Base-by-base conservation (phyloP, 2,888 invertebrate species). In the Ormyrus thymus region DNA sequence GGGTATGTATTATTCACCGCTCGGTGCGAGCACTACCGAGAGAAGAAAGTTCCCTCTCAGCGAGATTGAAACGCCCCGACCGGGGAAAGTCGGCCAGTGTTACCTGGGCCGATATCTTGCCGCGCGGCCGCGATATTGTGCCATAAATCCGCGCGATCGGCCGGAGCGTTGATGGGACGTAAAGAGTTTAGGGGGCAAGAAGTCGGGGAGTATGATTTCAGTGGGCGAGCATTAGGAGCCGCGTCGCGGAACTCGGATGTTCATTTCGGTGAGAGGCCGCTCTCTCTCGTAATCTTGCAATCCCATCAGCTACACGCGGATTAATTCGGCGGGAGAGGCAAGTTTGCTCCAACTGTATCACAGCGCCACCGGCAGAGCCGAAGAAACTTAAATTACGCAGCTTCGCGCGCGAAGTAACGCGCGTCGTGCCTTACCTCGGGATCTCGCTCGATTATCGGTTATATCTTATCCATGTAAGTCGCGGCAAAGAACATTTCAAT, bases 361-460 rank as follows among this genome's bases (percentile, higher is more conserved):
- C 10, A 10, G 43, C 46, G n/a, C 10, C 43, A 11, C 13, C 0
- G 43, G 51, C 73, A 81, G 83, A 64, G 81, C 82, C 82, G 81
- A 81, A 80, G 84, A 81, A 86, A 86, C 85, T 84, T 85, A 84
- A 86, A 86, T 86, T 87, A 85, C 84, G 83, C 81, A 82, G 7
- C 8, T 53, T 43, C 50, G 46, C 45, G 51, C 15, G 62, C 15
- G 50, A 65, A 59, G 66, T 15, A 51, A 58, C 58, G 61, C 66
- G 59, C 79, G 80, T n/a, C n/a, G 51, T 61, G 65, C 4, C 9
- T 45, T 11, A 15, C 46, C 9, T 11, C 48, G 13, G 72, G 81
- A 79, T 81, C 82, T 73, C 73, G 76, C 78, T 81, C 83, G 82
- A 84, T 82, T 81, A 80, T 80, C 79, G 85, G 84, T 84, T 84